phyloP scores from a whole-genome alignment of 2,888 invertebrate species.

The Dasysyrphus tricinctus region DNA sequence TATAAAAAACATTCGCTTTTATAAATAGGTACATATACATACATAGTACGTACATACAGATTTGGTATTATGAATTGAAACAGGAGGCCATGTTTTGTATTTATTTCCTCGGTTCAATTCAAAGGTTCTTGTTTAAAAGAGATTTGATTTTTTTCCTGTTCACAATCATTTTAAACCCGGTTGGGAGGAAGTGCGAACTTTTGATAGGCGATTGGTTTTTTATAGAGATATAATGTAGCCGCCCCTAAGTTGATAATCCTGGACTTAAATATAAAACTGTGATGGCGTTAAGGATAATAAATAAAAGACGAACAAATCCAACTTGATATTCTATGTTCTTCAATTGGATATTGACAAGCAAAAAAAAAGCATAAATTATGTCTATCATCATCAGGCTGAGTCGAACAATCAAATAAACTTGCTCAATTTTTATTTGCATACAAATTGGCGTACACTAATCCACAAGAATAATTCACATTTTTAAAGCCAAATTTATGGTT shows the following conservation, averaged over 20 bases:
- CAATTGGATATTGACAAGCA: not conserved
- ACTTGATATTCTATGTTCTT: not conserved
- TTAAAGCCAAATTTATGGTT: conserved; percentile 56
- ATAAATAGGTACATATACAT: no score
- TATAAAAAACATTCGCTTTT: no score
- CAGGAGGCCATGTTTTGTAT: no score
- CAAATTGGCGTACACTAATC: conserved; percentile 38
- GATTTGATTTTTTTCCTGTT: no score
- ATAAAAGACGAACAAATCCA: not conserved
- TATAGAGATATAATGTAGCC: not conserved
- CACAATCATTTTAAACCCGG: no score
- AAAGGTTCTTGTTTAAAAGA: no score
- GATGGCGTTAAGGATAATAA: not conserved
- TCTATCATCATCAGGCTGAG: conserved; percentile 9
- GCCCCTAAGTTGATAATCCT: not conserved
- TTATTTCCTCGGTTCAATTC: no score
- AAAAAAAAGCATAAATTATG: not conserved
- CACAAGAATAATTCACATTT: conserved; percentile 45
- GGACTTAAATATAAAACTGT: not conserved
- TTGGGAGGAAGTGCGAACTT: no score
- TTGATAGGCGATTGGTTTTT: no score
- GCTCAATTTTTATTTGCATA: conserved; percentile 35
- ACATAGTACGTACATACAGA: no score
- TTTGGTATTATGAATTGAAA: no score
- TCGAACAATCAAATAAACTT: conserved; percentile 22